Percentiles rank a stretch among this genome's conserved stretches.
Conservation (phyloP, 1,140 invertebrate species). For the Drosophila persimilis region DNA sequence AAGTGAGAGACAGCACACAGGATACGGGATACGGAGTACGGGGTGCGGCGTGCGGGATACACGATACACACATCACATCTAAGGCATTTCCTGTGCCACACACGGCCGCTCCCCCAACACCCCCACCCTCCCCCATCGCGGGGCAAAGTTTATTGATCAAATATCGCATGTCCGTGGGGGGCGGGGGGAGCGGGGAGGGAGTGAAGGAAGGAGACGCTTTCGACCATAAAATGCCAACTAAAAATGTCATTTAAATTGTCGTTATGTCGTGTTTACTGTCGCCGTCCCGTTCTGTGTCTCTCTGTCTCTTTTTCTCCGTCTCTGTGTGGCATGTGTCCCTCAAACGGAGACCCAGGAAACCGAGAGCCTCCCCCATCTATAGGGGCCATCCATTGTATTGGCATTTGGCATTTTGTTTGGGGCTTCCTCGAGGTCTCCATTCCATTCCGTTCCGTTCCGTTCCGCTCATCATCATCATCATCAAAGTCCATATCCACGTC, state of each 20-base stretch:
- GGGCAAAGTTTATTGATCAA: constrained; percentile 70
- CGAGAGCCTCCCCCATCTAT: constrained; percentile 3
- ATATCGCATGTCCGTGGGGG: constrained; percentile 75
- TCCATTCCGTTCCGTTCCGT: constrained; percentile 6
- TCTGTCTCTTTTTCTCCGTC: constrained; percentile 30
- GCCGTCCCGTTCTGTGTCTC: constrained; percentile 17
- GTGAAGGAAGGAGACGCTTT: neutral
- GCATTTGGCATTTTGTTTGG: constrained; percentile 11
- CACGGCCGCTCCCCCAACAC: neutral
- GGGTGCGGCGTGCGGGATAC: constrained; percentile 30
- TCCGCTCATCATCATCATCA: constrained; percentile 31
- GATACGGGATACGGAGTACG: constrained; percentile 37
- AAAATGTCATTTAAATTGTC: constrained; percentile 78
- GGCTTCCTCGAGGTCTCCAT: neutral
- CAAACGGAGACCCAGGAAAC: no score
- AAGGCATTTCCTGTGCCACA: constrained; percentile 14
- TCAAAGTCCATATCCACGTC: constrained; percentile 23
- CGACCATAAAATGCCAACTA: constrained; percentile 68
- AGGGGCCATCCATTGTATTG: constrained; percentile 4
- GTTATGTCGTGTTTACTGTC: constrained; percentile 73
- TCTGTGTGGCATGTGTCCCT: neutral
- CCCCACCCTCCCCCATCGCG: neutral
- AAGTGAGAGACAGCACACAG: constrained; percentile 45
- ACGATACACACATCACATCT: constrained; percentile 26
- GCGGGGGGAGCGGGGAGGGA: neutral